Conservation (phyloP, 2,113 vertebrate genomes). For the Corapipo altera region DNA sequence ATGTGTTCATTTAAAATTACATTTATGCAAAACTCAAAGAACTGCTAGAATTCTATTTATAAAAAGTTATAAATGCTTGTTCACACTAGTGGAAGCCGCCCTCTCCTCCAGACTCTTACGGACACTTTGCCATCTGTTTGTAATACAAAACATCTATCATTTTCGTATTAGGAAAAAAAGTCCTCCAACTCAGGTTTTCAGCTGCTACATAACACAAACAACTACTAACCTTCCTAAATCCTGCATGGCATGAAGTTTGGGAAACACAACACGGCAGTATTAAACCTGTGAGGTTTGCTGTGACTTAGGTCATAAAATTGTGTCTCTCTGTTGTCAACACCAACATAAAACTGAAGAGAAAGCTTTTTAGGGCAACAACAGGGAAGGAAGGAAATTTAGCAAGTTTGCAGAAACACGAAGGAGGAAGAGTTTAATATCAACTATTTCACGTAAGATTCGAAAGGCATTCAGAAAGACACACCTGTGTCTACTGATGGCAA, state of each 20-base stretch:
- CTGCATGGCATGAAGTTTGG: background rate
- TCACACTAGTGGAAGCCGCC: background rate
- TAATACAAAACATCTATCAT: background rate
- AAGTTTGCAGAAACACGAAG: background rate
- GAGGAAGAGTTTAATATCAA: background rate
- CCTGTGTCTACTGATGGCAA: background rate
- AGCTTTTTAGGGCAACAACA: background rate
- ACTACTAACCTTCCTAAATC: background rate
- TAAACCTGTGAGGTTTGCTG: background rate
- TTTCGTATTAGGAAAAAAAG: background rate
- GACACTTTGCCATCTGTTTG: background rate
- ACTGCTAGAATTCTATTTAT: background rate
- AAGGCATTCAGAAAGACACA: background rate
- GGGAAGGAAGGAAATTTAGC: background rate
- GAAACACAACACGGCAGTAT: background rate
- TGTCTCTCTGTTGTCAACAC: background rate
- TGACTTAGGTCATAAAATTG: background rate
- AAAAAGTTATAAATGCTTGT: background rate
- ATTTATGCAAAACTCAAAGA: conserved; percentile 5
- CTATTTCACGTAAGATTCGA: background rate
- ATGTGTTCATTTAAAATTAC: background rate
- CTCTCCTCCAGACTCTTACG: background rate
- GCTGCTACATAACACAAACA: background rate
- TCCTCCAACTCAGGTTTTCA: background rate
- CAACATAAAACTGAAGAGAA: background rate